Evolutionary conservation across 2,113 vertebrate genomes (phyloP).

Genomic region (Rhineura floridana): DNA sequence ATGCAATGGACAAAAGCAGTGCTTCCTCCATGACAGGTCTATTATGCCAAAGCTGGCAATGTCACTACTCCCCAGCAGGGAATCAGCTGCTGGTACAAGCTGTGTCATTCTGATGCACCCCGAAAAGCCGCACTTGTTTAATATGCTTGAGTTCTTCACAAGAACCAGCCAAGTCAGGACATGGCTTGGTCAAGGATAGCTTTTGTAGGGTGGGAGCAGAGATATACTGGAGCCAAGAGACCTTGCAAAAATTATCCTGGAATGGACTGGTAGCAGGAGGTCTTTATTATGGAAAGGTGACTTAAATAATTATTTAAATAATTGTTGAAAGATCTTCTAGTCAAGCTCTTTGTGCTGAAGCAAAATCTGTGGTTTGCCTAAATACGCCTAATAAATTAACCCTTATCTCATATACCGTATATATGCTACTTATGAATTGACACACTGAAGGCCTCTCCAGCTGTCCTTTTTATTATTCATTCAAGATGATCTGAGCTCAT

Average conservation of each 20-base stretch:
- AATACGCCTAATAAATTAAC: too few relatives aligned
- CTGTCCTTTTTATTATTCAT: too few relatives aligned
- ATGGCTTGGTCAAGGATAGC: background rate
- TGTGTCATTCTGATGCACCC: background rate
- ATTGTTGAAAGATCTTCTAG: background rate
- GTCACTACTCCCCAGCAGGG: background rate
- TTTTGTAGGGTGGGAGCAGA: too few relatives aligned
- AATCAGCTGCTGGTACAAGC: background rate
- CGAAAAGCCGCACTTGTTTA: background rate
- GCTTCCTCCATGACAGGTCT: background rate
- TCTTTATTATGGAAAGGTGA: background rate
- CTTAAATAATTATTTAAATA: background rate
- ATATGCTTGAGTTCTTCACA: background rate
- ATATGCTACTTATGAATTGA: background rate
- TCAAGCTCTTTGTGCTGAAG: background rate
- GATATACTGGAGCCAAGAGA: background rate
- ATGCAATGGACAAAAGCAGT: background rate
- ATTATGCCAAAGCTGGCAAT: background rate
- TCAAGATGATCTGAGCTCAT: too few relatives aligned
- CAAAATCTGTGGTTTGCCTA: background rate
- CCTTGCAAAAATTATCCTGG: background rate
- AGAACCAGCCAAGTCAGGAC: background rate
- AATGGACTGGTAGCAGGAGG: background rate
- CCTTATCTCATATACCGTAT: too few relatives aligned
- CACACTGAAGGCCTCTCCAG: too few relatives aligned